Percentiles rank a stretch among this genome's conserved stretches.
Evolutionary conservation across 2,113 vertebrate species (phyloP).

Genomic region (Crotalus viridis): DNA sequence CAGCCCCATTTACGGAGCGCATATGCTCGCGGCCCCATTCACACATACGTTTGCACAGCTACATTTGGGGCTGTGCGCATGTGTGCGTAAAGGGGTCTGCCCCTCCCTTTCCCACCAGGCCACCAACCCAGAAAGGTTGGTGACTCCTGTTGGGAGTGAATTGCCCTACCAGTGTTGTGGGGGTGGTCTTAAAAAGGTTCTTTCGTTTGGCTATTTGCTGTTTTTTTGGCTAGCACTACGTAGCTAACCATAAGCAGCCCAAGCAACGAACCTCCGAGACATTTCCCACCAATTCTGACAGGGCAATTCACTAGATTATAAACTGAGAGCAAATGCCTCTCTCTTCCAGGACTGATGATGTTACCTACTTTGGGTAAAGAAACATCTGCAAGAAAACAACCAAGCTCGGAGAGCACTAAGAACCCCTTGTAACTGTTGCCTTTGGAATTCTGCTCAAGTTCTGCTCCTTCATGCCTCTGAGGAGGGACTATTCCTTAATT

Average conservation of each 20-base stretch:
- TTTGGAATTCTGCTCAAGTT: background rate
- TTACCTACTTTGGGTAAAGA: background rate
- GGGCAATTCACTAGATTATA: background rate
- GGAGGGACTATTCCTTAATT: background rate
- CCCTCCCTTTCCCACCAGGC: too few species aligned
- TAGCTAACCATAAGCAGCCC: background rate
- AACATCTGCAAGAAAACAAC: background rate
- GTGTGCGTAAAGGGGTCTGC: too few species aligned
- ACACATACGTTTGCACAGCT: too few species aligned
- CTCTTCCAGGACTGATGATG: background rate
- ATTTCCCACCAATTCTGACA: background rate
- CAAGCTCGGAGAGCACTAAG: background rate
- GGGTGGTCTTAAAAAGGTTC: background rate
- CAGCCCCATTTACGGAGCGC: too few species aligned
- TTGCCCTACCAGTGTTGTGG: background rate
- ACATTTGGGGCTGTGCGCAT: too few species aligned
- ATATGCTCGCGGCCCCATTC: too few species aligned
- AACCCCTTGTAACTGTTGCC: background rate
- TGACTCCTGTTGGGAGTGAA: background rate
- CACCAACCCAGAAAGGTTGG: too few species aligned
- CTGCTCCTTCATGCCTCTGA: background rate
- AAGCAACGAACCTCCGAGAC: background rate
- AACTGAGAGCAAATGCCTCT: background rate
- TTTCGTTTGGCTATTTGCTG: background rate
- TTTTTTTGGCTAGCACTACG: background rate